phyloP scores from a whole-genome alignment of 2,888 invertebrate genomes.

The Hypena proboscidalis region DNA sequence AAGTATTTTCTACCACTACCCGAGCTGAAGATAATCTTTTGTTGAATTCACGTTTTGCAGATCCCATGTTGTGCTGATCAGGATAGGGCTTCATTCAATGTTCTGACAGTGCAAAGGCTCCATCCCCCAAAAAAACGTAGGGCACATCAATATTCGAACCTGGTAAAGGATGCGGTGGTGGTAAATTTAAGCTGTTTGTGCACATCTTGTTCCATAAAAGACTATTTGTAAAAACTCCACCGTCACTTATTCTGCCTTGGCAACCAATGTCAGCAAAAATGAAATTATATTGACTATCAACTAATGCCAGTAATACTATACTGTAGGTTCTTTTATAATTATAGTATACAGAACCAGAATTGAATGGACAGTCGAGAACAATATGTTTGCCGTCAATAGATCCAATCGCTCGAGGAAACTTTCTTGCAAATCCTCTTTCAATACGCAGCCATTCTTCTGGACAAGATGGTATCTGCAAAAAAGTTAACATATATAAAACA shows the following conservation, averaged over 20 bases:
- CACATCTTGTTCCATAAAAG: slow-evolving; percentile 12
- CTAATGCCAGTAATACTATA: slow-evolving; percentile 30
- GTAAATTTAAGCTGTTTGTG: slow-evolving; percentile 32
- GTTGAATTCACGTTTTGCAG: not conserved
- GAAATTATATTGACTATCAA: slow-evolving; percentile 28
- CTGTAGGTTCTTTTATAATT: slow-evolving; percentile 26
- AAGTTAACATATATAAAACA: not conserved
- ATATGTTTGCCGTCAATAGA: slow-evolving; percentile 19
- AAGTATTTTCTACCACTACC: slow-evolving; percentile 4
- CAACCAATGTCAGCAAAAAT: slow-evolving; percentile 14
- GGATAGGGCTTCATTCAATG: slow-evolving; percentile 7
- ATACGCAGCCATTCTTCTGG: slow-evolving; percentile 12
- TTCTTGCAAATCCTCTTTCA: slow-evolving; percentile 12
- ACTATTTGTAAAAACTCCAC: slow-evolving; percentile 17
- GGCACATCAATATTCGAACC: slow-evolving; percentile 29
- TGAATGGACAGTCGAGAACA: slow-evolving; percentile 5
- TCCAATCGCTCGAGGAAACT: slow-evolving; percentile 9
- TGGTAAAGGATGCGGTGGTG: slow-evolving; percentile 30
- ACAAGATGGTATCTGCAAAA: slow-evolving; percentile 11
- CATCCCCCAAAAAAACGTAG: slow-evolving; percentile 29
- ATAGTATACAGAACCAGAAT: slow-evolving; percentile 15
- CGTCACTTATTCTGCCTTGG: slow-evolving; percentile 24
- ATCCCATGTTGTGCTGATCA: not conserved
- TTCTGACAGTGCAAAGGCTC: slow-evolving; percentile 32
- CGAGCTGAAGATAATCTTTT: slow-evolving; percentile 13